Evolutionary conservation across 2,797 vertebrate species (phyloP), one percentile per base, ranked within the genome.

Genomic region (Graptemys geographica): DNA sequence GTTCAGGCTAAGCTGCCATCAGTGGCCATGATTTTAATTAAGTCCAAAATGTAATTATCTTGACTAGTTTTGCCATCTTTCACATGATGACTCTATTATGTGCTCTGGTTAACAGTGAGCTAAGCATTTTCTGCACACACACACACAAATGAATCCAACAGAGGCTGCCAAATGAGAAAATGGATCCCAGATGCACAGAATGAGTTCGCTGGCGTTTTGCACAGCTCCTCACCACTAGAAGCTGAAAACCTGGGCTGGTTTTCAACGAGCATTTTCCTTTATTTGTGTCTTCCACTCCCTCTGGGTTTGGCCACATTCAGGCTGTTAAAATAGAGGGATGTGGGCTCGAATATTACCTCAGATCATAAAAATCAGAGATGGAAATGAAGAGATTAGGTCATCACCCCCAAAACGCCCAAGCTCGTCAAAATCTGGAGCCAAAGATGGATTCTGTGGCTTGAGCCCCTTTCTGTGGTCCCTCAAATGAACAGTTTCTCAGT

Each of bases 21-120:
- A 81, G 21, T 83, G 84, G 49, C 72, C 81, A 87, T 72, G 62
- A 87, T 81, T 90, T 87, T 96, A 88, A 92, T 91, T 94, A 92
- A 92, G 79, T 69, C 83, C 3, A 3, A 49, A 47, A 72, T 51
- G 87, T 90, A 92, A 92, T 89, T 84, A 74, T 52, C 86, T 89
- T 86, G 55, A n/a, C 82, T 8, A 51, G 6, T 74, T 41, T 57
- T 91, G 8, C 90, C 82, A 10, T 62, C 78, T 19, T 86, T 79
- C 69, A 87, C 84, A 84, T 37, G 83, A 87, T 80, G 84, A 74
- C 57, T 92, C 92, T 69, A 76, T 81, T 51, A 37, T 89, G 87
- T 21, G 49, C 57, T 80, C 44, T 85, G 57, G 80, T 81, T 83
- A 69, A 52, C 76, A 69, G 56, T 57, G 55, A 52, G 19, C 41